These are phyloP conservation scores for Phyto melanocephala DNA, from an alignment of 2,888 invertebrate species.

Conservation along the genomic window DNA sequence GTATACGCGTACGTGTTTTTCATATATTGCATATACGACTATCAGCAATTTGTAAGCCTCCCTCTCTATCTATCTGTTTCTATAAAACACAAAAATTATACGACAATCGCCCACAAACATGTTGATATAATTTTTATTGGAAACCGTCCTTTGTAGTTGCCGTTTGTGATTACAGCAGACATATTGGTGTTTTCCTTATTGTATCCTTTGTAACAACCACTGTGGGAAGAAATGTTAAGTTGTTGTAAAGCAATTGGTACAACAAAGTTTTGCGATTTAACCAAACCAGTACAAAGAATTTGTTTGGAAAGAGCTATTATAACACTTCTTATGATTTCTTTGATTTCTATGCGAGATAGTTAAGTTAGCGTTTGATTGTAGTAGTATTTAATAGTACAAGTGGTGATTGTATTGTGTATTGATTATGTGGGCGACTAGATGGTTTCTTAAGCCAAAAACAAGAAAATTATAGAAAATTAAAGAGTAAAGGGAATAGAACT, in stretches of 20 bases:
- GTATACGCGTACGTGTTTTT: not conserved
- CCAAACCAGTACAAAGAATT: too few species aligned
- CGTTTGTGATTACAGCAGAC: not conserved
- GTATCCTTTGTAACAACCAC: not conserved
- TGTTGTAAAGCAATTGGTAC: conserved; percentile 19
- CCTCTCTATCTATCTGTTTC: not conserved
- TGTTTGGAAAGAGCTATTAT: not conserved
- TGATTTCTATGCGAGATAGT: conserved; percentile 3
- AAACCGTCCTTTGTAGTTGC: not conserved
- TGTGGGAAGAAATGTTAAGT: not conserved
- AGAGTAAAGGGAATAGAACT: too few species aligned
- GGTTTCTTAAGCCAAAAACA: not conserved
- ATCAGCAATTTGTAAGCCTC: not conserved
- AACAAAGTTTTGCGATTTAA: not conserved
- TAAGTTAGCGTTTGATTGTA: not conserved
- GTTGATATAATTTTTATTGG: conserved; percentile 27
- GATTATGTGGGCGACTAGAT: conserved; percentile 57
- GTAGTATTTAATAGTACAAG: not conserved
- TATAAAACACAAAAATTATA: not conserved
- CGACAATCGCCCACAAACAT: conserved; percentile 30
- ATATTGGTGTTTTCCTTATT: conserved; percentile 17
- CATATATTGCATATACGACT: not conserved
- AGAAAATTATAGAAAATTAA: not conserved
- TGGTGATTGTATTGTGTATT: conserved; percentile 6
- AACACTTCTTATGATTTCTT: not conserved